Conservation (phyloP, 2,797 vertebrate genomes). For the Muscicapa comitata region DNA sequence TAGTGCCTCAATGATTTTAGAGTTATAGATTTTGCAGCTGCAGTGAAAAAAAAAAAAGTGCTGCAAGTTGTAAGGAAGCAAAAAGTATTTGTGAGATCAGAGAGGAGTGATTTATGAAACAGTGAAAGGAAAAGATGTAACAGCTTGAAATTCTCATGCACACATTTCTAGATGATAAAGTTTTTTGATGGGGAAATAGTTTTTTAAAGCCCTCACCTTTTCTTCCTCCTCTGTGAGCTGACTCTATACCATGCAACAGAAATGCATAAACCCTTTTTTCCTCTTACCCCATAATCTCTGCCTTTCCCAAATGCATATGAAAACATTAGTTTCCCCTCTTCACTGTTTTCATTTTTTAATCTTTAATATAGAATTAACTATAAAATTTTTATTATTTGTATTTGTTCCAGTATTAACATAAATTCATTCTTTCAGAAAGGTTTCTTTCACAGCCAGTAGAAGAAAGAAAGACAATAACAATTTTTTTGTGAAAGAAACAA, state of each 20-base stretch:
- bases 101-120: conserved; percentile 6
- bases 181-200: neutral
- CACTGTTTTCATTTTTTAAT: neutral
- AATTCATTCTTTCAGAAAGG: conserved; percentile 2
- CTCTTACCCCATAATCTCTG: neutral
- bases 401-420: conserved; percentile 19
- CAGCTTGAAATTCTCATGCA: neutral
- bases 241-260: neutral
- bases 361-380: neutral
- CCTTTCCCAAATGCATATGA: neutral
- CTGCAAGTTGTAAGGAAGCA: conserved; percentile 2
- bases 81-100: neutral
- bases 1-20: neutral
- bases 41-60: neutral
- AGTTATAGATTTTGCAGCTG: conserved; percentile 14
- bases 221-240: neutral
- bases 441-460: conserved; percentile 5
- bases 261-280: neutral
- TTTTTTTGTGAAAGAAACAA: neutral
- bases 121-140: neutral
- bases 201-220: neutral
- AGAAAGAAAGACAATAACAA: neutral
- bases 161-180: neutral
- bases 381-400: neutral
- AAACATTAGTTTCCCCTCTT: neutral